Conservation (phyloP, 2,113 vertebrate genomes). For the Campylorhamphus procurvoides region DNA sequence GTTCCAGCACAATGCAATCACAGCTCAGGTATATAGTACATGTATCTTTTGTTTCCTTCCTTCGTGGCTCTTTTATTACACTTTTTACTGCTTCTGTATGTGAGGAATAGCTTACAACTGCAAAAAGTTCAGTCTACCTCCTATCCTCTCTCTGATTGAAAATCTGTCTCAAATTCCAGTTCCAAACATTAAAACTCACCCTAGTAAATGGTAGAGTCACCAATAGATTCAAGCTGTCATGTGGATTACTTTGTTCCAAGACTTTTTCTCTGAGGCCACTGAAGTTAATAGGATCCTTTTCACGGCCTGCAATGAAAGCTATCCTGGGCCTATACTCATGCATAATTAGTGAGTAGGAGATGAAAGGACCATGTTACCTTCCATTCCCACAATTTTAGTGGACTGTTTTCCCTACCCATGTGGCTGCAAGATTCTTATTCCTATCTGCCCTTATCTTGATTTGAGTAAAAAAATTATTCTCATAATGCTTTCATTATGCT, state of each 20-base stretch:
- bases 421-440: conserved; percentile 52
- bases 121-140: not conserved
- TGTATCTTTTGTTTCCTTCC: not conserved
- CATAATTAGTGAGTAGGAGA: conserved; percentile 18
- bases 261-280: not conserved
- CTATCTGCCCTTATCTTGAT: conserved; percentile 16
- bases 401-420: conserved; percentile 17
- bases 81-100: conserved; percentile 11
- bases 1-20: not conserved
- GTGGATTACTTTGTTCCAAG: not conserved
- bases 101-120: not conserved
- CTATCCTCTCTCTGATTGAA: not conserved
- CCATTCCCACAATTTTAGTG: not conserved
- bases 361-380: not conserved
- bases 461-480: not conserved
- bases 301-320: conserved; percentile 28
- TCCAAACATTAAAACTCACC: not conserved
- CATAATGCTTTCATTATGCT: conserved; percentile 29
- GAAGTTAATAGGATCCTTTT: conserved; percentile 1
- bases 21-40: not conserved
- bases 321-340: not conserved
- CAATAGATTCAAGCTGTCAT: not conserved
- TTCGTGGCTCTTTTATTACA: not conserved
- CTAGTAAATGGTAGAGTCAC: not conserved
- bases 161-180: not conserved